Base-by-base conservation (phyloP, 2,888 invertebrate species). In the Tenodera sinensis region DNA sequence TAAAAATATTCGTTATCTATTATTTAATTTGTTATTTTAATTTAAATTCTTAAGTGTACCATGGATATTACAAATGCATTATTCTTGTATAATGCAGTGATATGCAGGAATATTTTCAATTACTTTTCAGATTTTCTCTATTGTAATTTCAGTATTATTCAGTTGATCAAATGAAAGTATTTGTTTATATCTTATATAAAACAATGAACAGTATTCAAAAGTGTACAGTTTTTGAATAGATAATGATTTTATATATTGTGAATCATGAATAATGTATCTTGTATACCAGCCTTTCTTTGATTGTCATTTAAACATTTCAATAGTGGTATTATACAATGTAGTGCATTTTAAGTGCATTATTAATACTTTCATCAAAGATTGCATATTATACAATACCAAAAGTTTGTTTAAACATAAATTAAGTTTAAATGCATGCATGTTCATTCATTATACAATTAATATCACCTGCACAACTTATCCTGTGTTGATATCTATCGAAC, bases 161-260 rank as follows among this genome's bases (percentile, higher is more conserved):
- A 71, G 1, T 71, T 71, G 3, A 20, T 71, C 54, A 15, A 28
- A n/a, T 85, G 54, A 85, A 47, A 12, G 15, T 30, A 1, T 12
- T n/a, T 15, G 42, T 85, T 47, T 87, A 81, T 87, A 34, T 87
- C 87, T 28, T 82, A 87, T 81, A 87, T 42, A 83, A 71, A 83
- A 83, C 83, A 87, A n/a, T 30, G 83, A 87, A 83, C 83, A 87
- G 34, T 87, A 87, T 87, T 87, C 42, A 87, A 87, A 83, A 83
- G 54, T 87, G 83, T 87, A 87, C 87, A 87, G 85, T 54, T 85
- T 85, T 47, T 85, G 54, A 85, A 85, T 85, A 54, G 87, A 83
- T 87, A 87, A 87, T 83, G 42, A 42, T 87, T 87, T 87, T 87
- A 87, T 87, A 87, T 87, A 87, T 82, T 87, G 83, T n/a, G 54